Base-by-base conservation (phyloP, 2,797 vertebrate genomes). In the Ambastaia sidthimunki region DNA sequence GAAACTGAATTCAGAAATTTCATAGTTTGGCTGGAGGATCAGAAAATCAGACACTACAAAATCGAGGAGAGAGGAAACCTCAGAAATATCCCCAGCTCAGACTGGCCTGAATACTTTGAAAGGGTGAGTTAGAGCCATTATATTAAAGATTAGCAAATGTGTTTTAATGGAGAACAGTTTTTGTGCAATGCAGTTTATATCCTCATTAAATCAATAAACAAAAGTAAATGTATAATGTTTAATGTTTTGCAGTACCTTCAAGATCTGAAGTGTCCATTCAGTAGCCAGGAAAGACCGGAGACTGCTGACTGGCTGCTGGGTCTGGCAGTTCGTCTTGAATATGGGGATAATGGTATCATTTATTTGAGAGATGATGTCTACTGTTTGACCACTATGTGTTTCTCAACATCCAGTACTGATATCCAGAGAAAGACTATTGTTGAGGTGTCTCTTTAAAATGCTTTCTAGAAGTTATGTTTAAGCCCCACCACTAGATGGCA, bases 1-100 rank as follows among this genome's bases (percentile, higher is more conserved):
- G 98, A 99, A 88, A 96, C 95, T 0, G 97, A 98, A 88, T 99
- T 96, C 85, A 95, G 97, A 87, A 99, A 99, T 86, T 97, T 97
- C 83, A 93, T 99, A 6, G 97, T 99, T 78, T 99, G 98, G 98
- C 94, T 99, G 1, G 98, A 99, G 92, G 98, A 99, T 89, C 98
- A 99, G 92, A 99, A 99, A 89, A 96, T 99, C 74, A 86, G 98
- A 78, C 97, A 99, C 82, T 99, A 99, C 85, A 99, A 98, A 88
- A 99, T 99, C 6, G 98, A 99, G 90, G 98, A 99, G 76, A 82
- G 98, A 63, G 97, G 97, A 6, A 97, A 96, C 84, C 88, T 99
- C 85, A 95, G 98, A 79, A 99, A 99, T 90, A 97, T 99, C 85
- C 95, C 96, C 55, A 97, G 93, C 63, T 95, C 94, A 0, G 97